Percentiles rank a stretch among this genome's conserved stretches.
phyloP scores from a whole-genome alignment of 2,888 invertebrate genomes.

The Polylopha cassiicola region DNA sequence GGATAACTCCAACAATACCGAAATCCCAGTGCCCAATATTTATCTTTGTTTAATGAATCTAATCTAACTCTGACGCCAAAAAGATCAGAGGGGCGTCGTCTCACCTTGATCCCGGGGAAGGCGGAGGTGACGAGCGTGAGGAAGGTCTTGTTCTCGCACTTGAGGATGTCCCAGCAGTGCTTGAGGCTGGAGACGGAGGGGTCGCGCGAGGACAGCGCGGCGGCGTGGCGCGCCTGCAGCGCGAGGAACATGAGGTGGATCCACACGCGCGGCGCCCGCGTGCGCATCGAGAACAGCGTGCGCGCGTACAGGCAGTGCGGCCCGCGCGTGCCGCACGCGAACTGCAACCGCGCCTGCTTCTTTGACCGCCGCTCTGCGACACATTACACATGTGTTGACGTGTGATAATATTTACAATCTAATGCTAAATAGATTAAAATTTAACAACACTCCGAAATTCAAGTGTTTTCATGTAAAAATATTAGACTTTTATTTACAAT shows the following conservation, averaged over 20 bases:
- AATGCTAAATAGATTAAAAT: too few species aligned
- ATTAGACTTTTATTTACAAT: too few species aligned
- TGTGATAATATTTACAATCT: too few species aligned
- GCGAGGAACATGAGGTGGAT: conserved; percentile 97
- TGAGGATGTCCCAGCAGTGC: conserved; percentile 96
- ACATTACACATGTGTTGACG: background rate
- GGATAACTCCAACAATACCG: too few species aligned
- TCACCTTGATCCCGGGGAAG: conserved; percentile 92
- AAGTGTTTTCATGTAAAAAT: too few species aligned
- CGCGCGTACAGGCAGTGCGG: conserved; percentile 92
- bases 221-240: conserved; percentile 87
- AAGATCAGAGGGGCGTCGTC: too few species aligned
- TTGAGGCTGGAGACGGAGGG: conserved; percentile 89
- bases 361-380: conserved; percentile 85
- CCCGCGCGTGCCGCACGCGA: conserved; percentile 85
- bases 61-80: too few species aligned
- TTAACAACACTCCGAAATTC: too few species aligned
- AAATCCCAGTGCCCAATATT: too few species aligned
- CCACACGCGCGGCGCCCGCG: conserved; percentile 91
- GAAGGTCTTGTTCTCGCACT: conserved; percentile 93
- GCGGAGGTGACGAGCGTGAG: conserved; percentile 94
- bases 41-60: too few species aligned
- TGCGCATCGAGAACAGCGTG: conserved; percentile 86
- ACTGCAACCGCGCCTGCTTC: conserved; percentile 87
- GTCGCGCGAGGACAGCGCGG: conserved; percentile 88